phyloP scores from a whole-genome alignment of 2,888 invertebrate species.

The Scaptomyza parva region DNA sequence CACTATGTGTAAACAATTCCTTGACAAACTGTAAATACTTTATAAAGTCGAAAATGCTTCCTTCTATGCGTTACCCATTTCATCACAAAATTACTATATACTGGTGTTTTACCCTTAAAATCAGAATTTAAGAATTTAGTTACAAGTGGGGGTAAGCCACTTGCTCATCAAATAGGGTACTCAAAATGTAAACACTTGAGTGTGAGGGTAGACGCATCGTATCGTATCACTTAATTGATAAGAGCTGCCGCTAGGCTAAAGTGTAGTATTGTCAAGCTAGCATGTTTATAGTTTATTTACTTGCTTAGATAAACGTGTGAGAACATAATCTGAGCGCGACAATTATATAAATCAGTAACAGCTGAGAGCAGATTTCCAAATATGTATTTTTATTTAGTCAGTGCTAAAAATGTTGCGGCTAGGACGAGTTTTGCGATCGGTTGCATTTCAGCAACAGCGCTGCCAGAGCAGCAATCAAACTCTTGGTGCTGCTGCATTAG shows the following conservation, averaged over 20 bases:
- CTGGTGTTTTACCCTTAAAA: no score
- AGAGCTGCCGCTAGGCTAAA: slow-evolving; percentile 25
- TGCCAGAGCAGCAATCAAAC: slow-evolving; percentile 15
- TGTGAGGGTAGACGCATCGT: background rate
- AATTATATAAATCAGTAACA: slow-evolving; percentile 14
- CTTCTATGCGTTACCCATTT: no score
- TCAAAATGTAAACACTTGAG: background rate
- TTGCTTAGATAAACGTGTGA: slow-evolving; percentile 32
- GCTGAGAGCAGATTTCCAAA: background rate
- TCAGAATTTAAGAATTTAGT: no score
- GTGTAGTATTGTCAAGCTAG: slow-evolving; percentile 33
- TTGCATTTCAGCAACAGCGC: slow-evolving; percentile 34
- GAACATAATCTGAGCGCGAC: slow-evolving; percentile 49
- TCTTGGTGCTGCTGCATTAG: background rate
- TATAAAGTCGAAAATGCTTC: no score
- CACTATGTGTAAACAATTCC: no score
- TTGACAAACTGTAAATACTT: no score
- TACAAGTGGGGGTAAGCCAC: no score
- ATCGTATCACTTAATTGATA: slow-evolving; percentile 14
- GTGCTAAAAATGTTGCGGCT: slow-evolving; percentile 58
- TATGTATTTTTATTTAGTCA: slow-evolving; percentile 18
- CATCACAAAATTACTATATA: no score
- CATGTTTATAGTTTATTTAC: slow-evolving; percentile 33
- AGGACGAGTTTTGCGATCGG: slow-evolving; percentile 47
- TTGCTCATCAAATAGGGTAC: background rate